Evolutionary conservation across 2,888 invertebrate genomes (phyloP).

Genomic region (Leptinotarsa juncta): DNA sequence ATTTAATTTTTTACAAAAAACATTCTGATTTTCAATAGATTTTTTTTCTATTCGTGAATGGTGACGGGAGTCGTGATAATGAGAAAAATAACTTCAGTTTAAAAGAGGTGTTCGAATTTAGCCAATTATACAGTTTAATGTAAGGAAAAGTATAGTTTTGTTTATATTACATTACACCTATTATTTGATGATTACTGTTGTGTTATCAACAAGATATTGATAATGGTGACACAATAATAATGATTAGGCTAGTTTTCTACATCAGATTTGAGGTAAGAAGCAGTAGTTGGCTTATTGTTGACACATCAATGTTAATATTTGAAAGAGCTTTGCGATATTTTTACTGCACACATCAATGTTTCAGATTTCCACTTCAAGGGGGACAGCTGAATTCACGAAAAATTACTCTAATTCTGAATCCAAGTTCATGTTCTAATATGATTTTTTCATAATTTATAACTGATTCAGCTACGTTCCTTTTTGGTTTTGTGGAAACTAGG

Average conservation of each 20-base stretch:
- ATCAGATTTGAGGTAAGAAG: conserved; percentile 41
- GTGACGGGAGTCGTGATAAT: neutral
- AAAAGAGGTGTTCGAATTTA: conserved; percentile 13
- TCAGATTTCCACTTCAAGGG: neutral
- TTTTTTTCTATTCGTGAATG: no score
- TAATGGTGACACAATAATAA: conserved; percentile 43
- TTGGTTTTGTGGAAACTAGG: no score
- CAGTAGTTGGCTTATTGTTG: conserved; percentile 49
- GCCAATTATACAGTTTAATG: conserved; percentile 37
- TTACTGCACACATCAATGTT: neutral
- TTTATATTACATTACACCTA: conserved; percentile 32
- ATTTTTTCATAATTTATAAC: no score
- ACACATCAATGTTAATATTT: conserved; percentile 44
- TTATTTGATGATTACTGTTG: conserved; percentile 22
- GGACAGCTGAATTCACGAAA: no score
- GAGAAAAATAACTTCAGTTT: neutral
- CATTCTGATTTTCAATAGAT: no score
- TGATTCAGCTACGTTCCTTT: no score
- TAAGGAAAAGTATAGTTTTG: conserved; percentile 8
- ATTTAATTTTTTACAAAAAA: no score
- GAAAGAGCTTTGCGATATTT: conserved; percentile 19
- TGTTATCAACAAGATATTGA: conserved; percentile 27
- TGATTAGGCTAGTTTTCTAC: conserved; percentile 54
- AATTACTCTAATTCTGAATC: no score
- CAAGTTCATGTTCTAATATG: no score